phyloP scores from a whole-genome alignment of 2,888 invertebrate species.

The Folsomia manolachei region DNA sequence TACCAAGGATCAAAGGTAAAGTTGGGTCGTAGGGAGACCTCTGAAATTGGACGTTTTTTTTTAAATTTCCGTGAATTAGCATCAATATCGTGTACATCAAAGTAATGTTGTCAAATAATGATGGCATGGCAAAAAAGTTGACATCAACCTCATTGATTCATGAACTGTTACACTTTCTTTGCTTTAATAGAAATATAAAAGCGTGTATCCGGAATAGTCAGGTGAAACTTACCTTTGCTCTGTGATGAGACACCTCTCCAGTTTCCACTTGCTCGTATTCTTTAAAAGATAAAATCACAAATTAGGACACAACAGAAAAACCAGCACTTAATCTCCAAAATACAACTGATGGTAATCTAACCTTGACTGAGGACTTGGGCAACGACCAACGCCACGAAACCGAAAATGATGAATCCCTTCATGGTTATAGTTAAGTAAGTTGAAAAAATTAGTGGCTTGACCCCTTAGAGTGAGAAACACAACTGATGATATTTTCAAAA shows the following conservation, averaged over 20 bases:
- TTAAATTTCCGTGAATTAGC: too few relatives aligned
- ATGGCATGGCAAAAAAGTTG: too few relatives aligned
- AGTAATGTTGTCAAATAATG: too few relatives aligned
- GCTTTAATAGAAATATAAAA: too few relatives aligned
- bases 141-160: too few relatives aligned
- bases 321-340: background rate
- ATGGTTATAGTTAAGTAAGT: background rate
- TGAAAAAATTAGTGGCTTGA: background rate
- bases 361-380: background rate
- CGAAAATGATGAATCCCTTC: conserved; percentile 7
- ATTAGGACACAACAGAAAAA: background rate
- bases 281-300: background rate
- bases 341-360: background rate
- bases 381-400: conserved; percentile 2
- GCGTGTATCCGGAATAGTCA: too few relatives aligned
- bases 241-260: conserved; percentile 7
- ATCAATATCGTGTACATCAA: too few relatives aligned
- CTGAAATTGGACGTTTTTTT: too few relatives aligned
- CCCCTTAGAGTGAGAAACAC: background rate
- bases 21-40: conserved; percentile 35
- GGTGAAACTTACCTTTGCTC: too few relatives aligned
- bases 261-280: background rate
- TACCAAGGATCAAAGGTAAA: conserved; percentile 35
- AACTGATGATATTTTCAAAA: background rate
- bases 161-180: too few relatives aligned